Evolutionary conservation across 2,888 invertebrate genomes (phyloP).

Genomic region (Pristionchus arcanus): DNA sequence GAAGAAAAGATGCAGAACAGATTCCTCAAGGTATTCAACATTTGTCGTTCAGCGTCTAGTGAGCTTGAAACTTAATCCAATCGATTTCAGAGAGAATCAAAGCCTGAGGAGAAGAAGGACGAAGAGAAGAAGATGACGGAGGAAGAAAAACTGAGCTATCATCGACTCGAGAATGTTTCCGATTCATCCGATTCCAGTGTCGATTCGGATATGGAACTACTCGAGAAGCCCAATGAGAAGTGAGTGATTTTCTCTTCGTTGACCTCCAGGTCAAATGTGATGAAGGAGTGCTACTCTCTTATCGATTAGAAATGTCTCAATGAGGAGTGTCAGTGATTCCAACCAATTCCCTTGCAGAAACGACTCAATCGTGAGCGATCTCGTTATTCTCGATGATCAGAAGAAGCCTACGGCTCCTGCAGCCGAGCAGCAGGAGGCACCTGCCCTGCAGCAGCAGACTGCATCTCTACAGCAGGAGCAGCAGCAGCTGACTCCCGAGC

Average conservation of each 20-base stretch:
- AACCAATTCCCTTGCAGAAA: background rate
- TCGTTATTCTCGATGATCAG: background rate
- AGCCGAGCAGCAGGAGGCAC: background rate
- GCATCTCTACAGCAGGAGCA: background rate
- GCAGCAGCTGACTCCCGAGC: background rate
- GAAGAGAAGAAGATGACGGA: background rate
- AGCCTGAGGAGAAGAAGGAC: conserved; percentile 20
- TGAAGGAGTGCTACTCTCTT: no score
- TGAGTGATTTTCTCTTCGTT: background rate
- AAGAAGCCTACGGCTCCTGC: background rate
- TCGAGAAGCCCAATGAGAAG: conserved; percentile 13
- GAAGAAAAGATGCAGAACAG: background rate
- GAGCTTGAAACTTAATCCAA: no score
- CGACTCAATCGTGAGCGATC: background rate
- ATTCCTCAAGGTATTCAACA: background rate
- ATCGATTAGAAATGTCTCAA: no score
- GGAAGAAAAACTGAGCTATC: background rate
- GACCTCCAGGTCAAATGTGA: background rate
- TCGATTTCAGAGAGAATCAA: background rate
- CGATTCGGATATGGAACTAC: background rate
- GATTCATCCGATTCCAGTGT: background rate
- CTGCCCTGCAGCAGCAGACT: background rate
- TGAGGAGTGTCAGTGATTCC: no score
- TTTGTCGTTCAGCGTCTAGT: background rate
- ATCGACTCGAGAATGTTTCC: background rate